Evolutionary conservation across 2,113 vertebrate species (phyloP).

Genomic region (Riparia riparia): DNA sequence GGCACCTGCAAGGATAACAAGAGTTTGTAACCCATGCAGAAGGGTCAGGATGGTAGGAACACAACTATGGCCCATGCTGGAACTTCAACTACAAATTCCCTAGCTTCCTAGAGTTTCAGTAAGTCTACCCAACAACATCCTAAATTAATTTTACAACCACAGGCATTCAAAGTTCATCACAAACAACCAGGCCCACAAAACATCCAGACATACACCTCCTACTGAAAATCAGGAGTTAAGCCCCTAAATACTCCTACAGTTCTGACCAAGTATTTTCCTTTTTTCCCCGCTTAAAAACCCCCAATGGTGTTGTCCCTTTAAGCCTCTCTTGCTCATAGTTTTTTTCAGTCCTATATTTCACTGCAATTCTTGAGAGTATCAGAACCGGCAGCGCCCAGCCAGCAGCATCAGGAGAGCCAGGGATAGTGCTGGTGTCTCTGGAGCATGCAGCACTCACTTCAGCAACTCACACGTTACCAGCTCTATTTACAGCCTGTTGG

Average conservation of each 20-base stretch:
- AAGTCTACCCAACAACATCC: neutral
- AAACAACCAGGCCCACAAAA: neutral
- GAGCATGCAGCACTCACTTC: neutral
- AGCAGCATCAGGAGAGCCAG: neutral
- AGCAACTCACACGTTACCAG: neutral
- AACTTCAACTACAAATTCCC: neutral
- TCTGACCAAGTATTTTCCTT: neutral
- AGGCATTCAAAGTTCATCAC: neutral
- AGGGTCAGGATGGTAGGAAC: neutral
- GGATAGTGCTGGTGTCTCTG: neutral
- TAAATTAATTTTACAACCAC: neutral
- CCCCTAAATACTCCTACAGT: neutral
- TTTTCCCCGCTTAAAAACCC: neutral
- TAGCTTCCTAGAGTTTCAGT: neutral
- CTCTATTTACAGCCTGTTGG: neutral
- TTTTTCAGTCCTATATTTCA: neutral
- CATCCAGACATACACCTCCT: neutral
- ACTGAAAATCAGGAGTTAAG: neutral
- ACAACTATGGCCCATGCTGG: neutral
- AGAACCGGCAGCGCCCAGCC: neutral
- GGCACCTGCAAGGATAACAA: neutral
- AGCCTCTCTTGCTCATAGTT: neutral
- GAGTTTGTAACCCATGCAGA: neutral
- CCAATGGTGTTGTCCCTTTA: neutral
- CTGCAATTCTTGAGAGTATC: neutral